These are phyloP conservation scores for Xanthorhoe designata DNA, from an alignment of 2,888 invertebrate species.

Conservation along the genomic window DNA sequence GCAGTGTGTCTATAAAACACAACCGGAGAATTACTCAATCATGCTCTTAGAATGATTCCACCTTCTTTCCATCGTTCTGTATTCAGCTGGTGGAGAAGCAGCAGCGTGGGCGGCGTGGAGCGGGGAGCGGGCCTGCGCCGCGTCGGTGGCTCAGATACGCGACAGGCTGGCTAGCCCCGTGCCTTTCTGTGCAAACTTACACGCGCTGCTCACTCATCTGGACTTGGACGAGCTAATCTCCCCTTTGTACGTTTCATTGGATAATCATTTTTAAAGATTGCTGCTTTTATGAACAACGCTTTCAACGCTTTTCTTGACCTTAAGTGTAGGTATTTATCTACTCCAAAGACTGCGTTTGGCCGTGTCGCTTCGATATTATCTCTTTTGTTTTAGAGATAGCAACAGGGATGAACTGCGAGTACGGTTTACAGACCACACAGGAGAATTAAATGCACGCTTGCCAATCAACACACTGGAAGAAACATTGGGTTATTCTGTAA, in stretches of 20 bases:
- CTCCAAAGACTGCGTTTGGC: too few species aligned
- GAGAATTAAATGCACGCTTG: constrained; percentile 86
- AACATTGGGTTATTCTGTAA: constrained; percentile 85
- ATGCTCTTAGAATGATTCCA: too few species aligned
- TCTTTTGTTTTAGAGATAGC: constrained; percentile 5
- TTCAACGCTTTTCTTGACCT: neutral
- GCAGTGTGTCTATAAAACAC: too few species aligned
- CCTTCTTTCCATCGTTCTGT: neutral
- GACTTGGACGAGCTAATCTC: constrained; percentile 87
- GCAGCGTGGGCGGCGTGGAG: constrained; percentile 80
- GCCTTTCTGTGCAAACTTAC: constrained; percentile 89
- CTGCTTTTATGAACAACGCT: neutral
- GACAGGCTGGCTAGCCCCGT: constrained; percentile 67
- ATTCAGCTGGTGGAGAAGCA: constrained; percentile 65
- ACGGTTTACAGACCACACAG: constrained; percentile 89
- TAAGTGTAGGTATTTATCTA: neutral
- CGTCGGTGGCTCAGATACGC: constrained; percentile 66
- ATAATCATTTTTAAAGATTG: neutral
- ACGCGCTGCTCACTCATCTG: constrained; percentile 88
- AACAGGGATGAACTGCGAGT: constrained; percentile 84
- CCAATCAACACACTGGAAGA: constrained; percentile 85
- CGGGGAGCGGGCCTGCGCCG: constrained; percentile 67
- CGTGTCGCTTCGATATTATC: neutral
- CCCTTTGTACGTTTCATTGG: constrained; percentile 53
- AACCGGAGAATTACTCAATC: too few species aligned